These are phyloP conservation scores for Molossus molossus DNA, from an alignment of 2,797 vertebrate genomes.

Conservation along the genomic window DNA sequence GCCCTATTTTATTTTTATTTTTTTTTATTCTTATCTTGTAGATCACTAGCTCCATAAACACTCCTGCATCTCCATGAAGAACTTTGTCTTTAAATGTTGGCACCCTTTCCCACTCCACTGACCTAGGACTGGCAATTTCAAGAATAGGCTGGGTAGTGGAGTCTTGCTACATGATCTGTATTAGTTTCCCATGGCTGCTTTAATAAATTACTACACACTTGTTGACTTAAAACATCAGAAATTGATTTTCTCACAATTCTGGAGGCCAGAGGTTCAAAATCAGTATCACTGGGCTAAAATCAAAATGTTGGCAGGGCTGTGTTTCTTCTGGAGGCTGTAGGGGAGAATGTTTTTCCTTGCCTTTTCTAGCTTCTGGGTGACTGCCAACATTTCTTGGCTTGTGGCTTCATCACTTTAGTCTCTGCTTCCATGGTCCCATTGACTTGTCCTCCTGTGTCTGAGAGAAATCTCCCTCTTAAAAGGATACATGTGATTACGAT, in stretches of 20 bases:
- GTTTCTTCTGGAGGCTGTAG: not conserved
- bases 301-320: not conserved
- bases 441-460: slow-evolving; percentile 6
- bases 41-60: not conserved
- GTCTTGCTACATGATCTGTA: not conserved
- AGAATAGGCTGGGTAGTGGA: not conserved
- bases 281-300: not conserved
- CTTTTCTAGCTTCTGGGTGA: slow-evolving; percentile 23
- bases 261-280: slow-evolving; percentile 22
- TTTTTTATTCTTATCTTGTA: slow-evolving; percentile 29
- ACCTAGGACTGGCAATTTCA: not conserved
- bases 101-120: not conserved
- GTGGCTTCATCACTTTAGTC: not conserved
- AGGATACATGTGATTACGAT: slow-evolving; percentile 6
- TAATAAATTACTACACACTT: slow-evolving; percentile 1
- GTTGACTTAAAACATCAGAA: slow-evolving; percentile 25
- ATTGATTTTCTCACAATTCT: slow-evolving; percentile 34
- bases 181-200: slow-evolving; percentile 46
- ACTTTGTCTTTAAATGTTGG: slow-evolving; percentile 51
- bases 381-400: slow-evolving; percentile 54
- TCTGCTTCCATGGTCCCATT: not conserved
- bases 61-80: not conserved
- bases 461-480: not conserved
- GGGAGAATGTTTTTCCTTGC: not conserved
- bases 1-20: slow-evolving; percentile 63